These are phyloP conservation scores for Diuraphis noxia DNA, from an alignment of 1,140 invertebrate species.

Conservation along the genomic window DNA sequence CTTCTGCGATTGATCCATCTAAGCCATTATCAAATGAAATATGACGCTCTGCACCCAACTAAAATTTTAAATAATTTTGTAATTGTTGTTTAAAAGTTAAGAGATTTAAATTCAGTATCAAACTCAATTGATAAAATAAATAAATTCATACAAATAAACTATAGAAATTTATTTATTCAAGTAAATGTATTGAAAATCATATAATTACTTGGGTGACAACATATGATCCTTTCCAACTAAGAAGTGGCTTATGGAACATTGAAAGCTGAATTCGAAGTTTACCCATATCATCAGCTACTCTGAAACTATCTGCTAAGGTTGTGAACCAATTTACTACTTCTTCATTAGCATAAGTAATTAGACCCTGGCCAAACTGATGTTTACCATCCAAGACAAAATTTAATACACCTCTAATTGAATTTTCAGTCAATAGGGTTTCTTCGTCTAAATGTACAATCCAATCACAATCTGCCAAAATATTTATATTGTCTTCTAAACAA, in stretches of 20 bases:
- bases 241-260: constrained; percentile 91
- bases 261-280: constrained; percentile 91
- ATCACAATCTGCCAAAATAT: constrained; percentile 84
- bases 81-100: not conserved
- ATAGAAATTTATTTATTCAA: not conserved
- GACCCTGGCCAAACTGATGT: constrained; percentile 95
- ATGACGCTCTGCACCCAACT: constrained; percentile 83
- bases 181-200: not conserved
- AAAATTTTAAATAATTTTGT: constrained; percentile 59
- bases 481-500: constrained; percentile 89
- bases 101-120: not conserved
- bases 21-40: constrained; percentile 95
- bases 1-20: constrained; percentile 95
- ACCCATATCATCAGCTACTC: constrained; percentile 96
- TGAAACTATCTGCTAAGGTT: constrained; percentile 92
- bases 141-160: constrained; percentile 49
- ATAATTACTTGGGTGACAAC: constrained; percentile 83
- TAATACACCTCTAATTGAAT: constrained; percentile 86
- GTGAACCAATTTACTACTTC: constrained; percentile 96
- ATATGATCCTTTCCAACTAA: constrained; percentile 97
- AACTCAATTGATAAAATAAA: not conserved
- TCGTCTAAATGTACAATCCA: constrained; percentile 99
- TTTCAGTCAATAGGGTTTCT: constrained; percentile 93
- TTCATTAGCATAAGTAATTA: constrained; percentile 97
- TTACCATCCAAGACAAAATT: constrained; percentile 95